Base-by-base conservation (phyloP, 1,140 invertebrate species). In the Drosophila serrata region DNA sequence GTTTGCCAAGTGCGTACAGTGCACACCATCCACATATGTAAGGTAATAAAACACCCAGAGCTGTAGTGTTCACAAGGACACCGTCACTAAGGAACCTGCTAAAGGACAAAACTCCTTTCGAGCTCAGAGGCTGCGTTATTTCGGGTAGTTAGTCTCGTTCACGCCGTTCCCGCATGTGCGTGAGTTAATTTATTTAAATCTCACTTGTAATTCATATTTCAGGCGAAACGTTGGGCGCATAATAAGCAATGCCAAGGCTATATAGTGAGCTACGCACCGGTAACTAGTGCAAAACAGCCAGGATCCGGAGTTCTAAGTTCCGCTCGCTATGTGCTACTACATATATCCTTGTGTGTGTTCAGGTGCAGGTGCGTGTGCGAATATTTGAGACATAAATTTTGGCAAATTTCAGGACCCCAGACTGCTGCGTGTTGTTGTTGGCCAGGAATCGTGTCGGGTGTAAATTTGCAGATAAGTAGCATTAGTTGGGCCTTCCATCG, bases 401-500 rank as follows among this genome's bases (percentile, higher is more conserved):
- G 61, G 72, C 59, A 80, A 88, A 78, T 62, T 86, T 90, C 68
- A 40, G 55, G n/a, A 35, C 53, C 58, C 51, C 48, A 55, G 51
- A 24, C 51, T 55, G 72, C 60, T 82, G 77, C 79, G 75, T 82
- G 84, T 61, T 68, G n/a, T 22, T 9, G 64, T 69, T 43, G 35
- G 49, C 35, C 43, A 68, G 46, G 24, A 53, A 19, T 57, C 61
- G 63, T 62, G 84, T 49, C 58, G 65, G 84, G 80, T 88, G 84
- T 90, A 90, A 88, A 88, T 90, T 88, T 81, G 85, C 85, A 88
- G 84, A 88, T 88, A 88, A 88, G 85, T 88, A 87, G 80, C 77
- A 78, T 88, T 88, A 88, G 84, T 84, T 64, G 64, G 80, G 73
- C 51, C 70, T 65, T 88, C 62, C 73, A 72, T 87, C 61, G 45